These are phyloP conservation scores for Sorex araneus DNA, from an alignment of 2,113 vertebrate species.

Conservation along the genomic window DNA sequence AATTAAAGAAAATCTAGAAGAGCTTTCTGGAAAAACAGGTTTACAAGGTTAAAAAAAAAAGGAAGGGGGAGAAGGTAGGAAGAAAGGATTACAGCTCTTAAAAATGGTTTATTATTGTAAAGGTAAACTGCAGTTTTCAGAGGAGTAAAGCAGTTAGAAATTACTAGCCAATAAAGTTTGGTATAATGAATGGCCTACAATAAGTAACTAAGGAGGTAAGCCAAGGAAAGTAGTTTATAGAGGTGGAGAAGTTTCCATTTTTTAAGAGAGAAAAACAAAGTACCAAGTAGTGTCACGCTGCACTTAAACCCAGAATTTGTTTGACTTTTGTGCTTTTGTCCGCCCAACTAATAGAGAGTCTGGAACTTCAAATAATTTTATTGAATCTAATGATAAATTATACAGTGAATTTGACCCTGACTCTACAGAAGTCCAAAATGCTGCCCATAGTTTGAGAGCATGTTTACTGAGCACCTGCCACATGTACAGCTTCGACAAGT, in stretches of 20 bases:
- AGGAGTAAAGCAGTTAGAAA: constrained; percentile 13
- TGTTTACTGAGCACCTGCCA: constrained; percentile 15
- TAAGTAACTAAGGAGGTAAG: not conserved
- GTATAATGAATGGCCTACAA: constrained; percentile 21
- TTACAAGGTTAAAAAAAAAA: not conserved
- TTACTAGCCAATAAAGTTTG: not conserved
- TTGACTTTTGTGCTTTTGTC: constrained; percentile 45
- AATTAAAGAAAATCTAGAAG: constrained; percentile 28
- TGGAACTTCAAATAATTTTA: constrained; percentile 39
- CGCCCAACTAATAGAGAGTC: constrained; percentile 37
- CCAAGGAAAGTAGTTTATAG: constrained; percentile 38
- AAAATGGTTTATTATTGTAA: constrained; percentile 37
- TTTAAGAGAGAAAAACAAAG: constrained; percentile 61
- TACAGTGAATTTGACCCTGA: constrained; percentile 16
- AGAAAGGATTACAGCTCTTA: too few species aligned
- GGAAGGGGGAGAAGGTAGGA: not conserved
- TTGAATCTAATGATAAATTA: constrained; percentile 35
- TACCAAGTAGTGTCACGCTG: constrained; percentile 27
- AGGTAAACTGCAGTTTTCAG: constrained; percentile 56
- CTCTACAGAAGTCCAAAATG: constrained; percentile 43
- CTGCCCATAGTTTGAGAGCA: constrained; percentile 50
- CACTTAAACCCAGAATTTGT: constrained; percentile 23
- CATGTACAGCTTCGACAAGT: constrained; percentile 35
- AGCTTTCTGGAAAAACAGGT: constrained; percentile 46
- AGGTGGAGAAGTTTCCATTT: constrained; percentile 14